Evolutionary conservation across 2,888 invertebrate species (phyloP).

Genomic region (Lingula anatina): DNA sequence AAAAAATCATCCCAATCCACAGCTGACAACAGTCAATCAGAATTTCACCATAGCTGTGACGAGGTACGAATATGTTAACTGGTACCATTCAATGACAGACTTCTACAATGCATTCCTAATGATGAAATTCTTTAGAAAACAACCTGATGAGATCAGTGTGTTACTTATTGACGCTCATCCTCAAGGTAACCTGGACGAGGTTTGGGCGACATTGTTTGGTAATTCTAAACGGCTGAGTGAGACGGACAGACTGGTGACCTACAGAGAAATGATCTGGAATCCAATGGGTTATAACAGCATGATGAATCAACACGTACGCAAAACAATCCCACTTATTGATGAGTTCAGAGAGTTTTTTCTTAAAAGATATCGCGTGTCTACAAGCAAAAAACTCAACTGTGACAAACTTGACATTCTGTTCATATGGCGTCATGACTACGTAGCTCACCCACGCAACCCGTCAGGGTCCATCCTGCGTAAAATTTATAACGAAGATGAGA

Average conservation of each 20-base stretch:
- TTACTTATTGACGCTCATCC: slow-evolving; percentile 46
- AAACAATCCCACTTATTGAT: slow-evolving; percentile 29
- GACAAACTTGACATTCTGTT: slow-evolving; percentile 29
- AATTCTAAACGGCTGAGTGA: slow-evolving; percentile 24
- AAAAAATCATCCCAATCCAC: not conserved
- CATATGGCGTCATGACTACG: slow-evolving; percentile 46
- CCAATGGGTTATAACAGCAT: slow-evolving; percentile 42
- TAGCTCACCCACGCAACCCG: slow-evolving; percentile 49
- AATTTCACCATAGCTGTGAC: slow-evolving; percentile 27
- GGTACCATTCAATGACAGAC: slow-evolving; percentile 43
- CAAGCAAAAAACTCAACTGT: slow-evolving; percentile 23
- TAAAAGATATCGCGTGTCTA: slow-evolving; percentile 14
- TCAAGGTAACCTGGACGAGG: slow-evolving; percentile 30
- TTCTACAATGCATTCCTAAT: slow-evolving; percentile 37
- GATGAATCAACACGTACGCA: slow-evolving; percentile 24
- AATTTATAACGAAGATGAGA: slow-evolving; percentile 43
- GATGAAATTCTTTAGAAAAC: slow-evolving; percentile 19
- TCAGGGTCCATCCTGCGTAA: slow-evolving; percentile 39
- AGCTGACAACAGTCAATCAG: no score
- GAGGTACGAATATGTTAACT: slow-evolving; percentile 40
- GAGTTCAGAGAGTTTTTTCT: slow-evolving; percentile 43
- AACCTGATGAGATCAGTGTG: slow-evolving; percentile 26
- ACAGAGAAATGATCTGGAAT: slow-evolving; percentile 31
- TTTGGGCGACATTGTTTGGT: slow-evolving; percentile 42
- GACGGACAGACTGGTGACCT: slow-evolving; percentile 18